A percentile compares a stretch with the other conserved stretches of the same genome.
Evolutionary conservation across 2,113 vertebrate genomes (phyloP).

Genomic region (Melierax canorus): DNA sequence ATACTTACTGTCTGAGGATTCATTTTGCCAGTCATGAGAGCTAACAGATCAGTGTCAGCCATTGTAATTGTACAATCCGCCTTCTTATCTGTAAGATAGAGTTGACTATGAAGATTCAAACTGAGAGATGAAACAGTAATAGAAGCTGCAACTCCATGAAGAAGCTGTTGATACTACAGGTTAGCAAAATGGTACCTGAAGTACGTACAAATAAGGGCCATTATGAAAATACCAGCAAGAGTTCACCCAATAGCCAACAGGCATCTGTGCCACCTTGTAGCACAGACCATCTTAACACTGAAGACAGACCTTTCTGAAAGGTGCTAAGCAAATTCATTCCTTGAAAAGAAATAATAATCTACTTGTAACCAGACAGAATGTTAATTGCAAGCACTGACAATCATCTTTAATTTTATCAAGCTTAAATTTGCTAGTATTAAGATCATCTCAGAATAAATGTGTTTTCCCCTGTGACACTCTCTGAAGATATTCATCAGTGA

Average conservation of each 20-base stretch:
- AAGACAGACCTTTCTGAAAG: background rate
- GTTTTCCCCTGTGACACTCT: background rate
- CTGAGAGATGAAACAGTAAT: background rate
- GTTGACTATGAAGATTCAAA: background rate
- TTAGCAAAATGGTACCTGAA: background rate
- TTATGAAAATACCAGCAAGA: background rate
- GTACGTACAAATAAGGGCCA: background rate
- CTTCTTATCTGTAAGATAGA: constrained; percentile 78
- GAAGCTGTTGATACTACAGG: background rate
- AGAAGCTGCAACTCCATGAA: background rate
- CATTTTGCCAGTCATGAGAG: constrained; percentile 90
- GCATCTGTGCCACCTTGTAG: background rate
- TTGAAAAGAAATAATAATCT: background rate
- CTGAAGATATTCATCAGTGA: background rate
- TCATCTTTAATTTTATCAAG: background rate
- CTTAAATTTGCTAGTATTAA: background rate
- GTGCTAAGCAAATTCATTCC: background rate
- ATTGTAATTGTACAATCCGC: constrained; percentile 88
- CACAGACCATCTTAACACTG: background rate
- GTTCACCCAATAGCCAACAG: background rate
- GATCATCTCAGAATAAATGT: background rate
- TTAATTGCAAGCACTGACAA: background rate
- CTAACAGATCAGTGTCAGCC: constrained; percentile 84
- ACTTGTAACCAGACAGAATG: background rate
- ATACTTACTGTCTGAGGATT: constrained; percentile 89